phyloP scores from a whole-genome alignment of 2,113 vertebrate species.

The Plotosus lineatus region DNA sequence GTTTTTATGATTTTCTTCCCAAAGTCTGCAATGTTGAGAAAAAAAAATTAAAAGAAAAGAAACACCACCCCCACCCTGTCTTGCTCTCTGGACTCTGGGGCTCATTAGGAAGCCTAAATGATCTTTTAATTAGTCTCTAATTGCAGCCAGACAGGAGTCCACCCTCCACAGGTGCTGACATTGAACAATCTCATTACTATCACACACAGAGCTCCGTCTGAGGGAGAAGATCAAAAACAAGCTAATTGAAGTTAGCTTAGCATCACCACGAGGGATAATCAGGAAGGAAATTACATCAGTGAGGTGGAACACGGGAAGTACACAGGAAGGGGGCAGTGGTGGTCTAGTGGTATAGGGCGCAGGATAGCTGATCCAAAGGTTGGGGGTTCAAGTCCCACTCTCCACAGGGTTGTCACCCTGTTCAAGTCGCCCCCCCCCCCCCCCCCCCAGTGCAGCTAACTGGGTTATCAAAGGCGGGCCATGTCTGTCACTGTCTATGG shows the following conservation, averaged over 20 bases:
- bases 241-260: constrained; percentile 70
- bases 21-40: constrained; percentile 9
- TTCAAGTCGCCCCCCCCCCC: no score
- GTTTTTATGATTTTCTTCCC: constrained; percentile 13
- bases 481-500: no score
- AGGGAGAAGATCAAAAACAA: constrained; percentile 64
- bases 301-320: background rate
- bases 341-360: no score
- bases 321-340: no score
- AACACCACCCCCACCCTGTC: constrained; percentile 5
- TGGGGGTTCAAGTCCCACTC: no score
- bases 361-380: no score
- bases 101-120: constrained; percentile 63
- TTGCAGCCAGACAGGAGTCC: constrained; percentile 57
- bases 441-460: no score
- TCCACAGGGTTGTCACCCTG: no score
- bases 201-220: constrained; percentile 47
- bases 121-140: constrained; percentile 68
- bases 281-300: constrained; percentile 52
- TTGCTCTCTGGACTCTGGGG: constrained; percentile 65
- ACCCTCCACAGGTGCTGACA: constrained; percentile 57
- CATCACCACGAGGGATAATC: constrained; percentile 65
- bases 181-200: constrained; percentile 57
- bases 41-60: background rate
- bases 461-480: no score